Percentiles rank a stretch among this genome's conserved stretches.
These are phyloP conservation scores for Circaetus gallicus DNA, from an alignment of 2,113 vertebrate species.

Conservation along the genomic window DNA sequence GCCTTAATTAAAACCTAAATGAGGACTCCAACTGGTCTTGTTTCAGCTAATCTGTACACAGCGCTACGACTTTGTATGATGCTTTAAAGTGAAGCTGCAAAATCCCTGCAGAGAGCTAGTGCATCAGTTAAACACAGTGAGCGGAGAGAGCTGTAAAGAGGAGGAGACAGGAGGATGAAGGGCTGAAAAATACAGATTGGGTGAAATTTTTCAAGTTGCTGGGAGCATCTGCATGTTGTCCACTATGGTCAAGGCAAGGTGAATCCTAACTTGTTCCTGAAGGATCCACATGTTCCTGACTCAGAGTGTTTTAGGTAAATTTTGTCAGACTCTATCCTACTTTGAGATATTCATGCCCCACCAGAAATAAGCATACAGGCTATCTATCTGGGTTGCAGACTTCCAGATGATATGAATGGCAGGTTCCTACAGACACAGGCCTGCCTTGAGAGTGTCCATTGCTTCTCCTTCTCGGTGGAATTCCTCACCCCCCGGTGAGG, in stretches of 20 bases:
- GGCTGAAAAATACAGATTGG: background rate
- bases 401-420: background rate
- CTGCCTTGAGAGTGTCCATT: background rate
- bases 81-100: background rate
- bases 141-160: background rate
- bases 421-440: background rate
- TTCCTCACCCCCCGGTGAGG: background rate
- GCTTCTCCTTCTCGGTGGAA: background rate
- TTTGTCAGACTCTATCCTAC: background rate
- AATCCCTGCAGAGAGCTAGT: background rate
- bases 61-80: background rate
- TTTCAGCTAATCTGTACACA: background rate
- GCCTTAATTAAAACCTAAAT: conserved; percentile 45
- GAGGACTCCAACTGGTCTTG: conserved; percentile 13
- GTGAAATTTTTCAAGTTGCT: background rate
- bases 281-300: background rate
- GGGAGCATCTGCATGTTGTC: background rate
- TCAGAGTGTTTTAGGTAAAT: background rate
- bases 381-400: background rate
- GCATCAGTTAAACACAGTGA: background rate
- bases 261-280: background rate
- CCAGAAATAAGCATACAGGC: background rate
- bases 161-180: background rate
- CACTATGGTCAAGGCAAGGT: background rate
- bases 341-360: background rate